phyloP scores from a whole-genome alignment of 2,888 invertebrate genomes.

The Apoda limacodes region DNA sequence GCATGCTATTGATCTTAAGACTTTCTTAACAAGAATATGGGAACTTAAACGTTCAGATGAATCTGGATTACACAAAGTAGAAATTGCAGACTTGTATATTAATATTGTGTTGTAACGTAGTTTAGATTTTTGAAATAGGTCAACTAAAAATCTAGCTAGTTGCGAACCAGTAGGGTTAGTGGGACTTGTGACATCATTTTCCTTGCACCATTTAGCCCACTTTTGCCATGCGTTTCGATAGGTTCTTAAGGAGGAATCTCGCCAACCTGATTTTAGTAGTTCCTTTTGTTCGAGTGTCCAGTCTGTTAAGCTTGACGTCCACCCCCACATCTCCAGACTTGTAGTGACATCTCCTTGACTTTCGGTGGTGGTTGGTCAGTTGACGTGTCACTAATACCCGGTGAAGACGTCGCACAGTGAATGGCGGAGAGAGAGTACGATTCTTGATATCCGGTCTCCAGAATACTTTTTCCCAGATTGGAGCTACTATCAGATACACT shows the following conservation, averaged over 20 bases:
- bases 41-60: slow-evolving; percentile 7
- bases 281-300: slow-evolving; percentile 9
- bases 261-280: slow-evolving; percentile 6
- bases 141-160: slow-evolving; percentile 10
- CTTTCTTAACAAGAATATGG: slow-evolving; percentile 13
- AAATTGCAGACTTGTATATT: slow-evolving; percentile 16
- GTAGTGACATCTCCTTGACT: slow-evolving; percentile 10
- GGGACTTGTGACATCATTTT: not conserved
- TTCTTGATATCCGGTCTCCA: slow-evolving; percentile 22
- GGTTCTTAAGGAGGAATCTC: slow-evolving; percentile 1
- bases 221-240: slow-evolving; percentile 6
- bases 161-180: slow-evolving; percentile 6
- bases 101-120: slow-evolving; percentile 17
- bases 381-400: slow-evolving; percentile 8
- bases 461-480: slow-evolving; percentile 22
- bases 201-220: slow-evolving; percentile 6
- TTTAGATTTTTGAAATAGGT: slow-evolving; percentile 11
- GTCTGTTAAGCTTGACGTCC: slow-evolving; percentile 4
- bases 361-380: slow-evolving; percentile 13
- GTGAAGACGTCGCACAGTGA: slow-evolving; percentile 7
- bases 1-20: slow-evolving; percentile 14
- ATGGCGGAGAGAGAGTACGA: slow-evolving; percentile 8
- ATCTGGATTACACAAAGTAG: slow-evolving; percentile 15
- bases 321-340: slow-evolving; percentile 18
- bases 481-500: slow-evolving; percentile 11